Percentiles rank a stretch among this genome's conserved stretches.
phyloP scores from a whole-genome alignment of 2,113 vertebrate species.

The Falco punctatus region DNA sequence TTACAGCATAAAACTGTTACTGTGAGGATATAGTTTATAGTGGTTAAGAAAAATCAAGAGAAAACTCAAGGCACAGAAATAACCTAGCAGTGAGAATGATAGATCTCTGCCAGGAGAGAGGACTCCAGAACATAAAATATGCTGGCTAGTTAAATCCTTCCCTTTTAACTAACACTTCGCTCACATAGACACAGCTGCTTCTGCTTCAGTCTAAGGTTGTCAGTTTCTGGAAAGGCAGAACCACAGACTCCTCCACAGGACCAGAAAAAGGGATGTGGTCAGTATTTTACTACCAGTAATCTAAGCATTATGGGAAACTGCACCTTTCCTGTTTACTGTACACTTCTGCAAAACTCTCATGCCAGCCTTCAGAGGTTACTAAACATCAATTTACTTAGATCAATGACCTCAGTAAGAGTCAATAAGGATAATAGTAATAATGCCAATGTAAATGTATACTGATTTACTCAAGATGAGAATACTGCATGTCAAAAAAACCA shows the following conservation, averaged over 20 bases:
- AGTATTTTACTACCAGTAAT: constrained; percentile 62
- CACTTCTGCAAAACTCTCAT: constrained; percentile 46
- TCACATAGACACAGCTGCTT: not conserved
- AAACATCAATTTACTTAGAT: constrained; percentile 24
- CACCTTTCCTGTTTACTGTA: constrained; percentile 61
- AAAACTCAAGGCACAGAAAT: constrained; percentile 1
- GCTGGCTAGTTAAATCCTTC: constrained; percentile 21
- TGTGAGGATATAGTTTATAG: not conserved
- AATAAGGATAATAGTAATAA: not conserved
- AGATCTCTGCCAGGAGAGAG: constrained; percentile 2
- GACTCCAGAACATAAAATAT: constrained; percentile 25
- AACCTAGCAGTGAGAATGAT: not conserved
- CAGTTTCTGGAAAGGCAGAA: constrained; percentile 70
- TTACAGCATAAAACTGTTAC: not conserved
- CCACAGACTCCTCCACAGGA: constrained; percentile 54
- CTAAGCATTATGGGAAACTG: constrained; percentile 70
- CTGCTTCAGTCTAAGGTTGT: constrained; percentile 4
- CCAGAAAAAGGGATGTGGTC: constrained; percentile 60
- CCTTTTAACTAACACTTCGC: constrained; percentile 8
- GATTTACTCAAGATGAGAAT: not conserved
- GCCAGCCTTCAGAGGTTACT: constrained; percentile 38
- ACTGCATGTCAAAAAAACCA: not conserved
- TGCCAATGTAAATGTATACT: not conserved
- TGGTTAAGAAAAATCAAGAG: not conserved
- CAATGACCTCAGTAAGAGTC: not conserved